Conservation (phyloP, 2,888 invertebrate genomes). For the Drosophila nigricruria region DNA sequence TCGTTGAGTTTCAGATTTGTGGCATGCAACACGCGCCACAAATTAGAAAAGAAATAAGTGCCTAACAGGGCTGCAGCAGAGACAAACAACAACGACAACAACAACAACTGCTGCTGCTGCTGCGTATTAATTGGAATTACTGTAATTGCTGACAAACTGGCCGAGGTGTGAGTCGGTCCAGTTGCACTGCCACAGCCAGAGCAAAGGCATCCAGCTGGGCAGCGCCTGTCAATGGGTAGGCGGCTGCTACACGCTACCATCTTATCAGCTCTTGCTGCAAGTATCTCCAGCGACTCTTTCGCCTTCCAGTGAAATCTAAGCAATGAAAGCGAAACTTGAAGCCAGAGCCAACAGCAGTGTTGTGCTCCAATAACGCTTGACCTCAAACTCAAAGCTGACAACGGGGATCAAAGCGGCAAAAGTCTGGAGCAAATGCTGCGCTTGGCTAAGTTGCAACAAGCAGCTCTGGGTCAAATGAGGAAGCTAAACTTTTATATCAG, state of each 20-base stretch:
- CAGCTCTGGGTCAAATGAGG: slow-evolving; percentile 43
- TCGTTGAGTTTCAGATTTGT: slow-evolving; percentile 66
- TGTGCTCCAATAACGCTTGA: slow-evolving; percentile 55
- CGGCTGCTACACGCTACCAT: slow-evolving; percentile 9
- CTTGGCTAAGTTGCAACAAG: slow-evolving; percentile 36
- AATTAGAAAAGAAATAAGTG: slow-evolving; percentile 74
- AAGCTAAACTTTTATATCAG: neutral
- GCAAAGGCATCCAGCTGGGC: slow-evolving; percentile 21
- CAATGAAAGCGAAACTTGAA: slow-evolving; percentile 56
- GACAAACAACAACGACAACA: neutral
- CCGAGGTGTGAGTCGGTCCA: slow-evolving; percentile 58
- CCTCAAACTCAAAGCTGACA: slow-evolving; percentile 30
- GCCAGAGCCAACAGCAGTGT: slow-evolving; percentile 12
- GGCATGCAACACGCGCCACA: slow-evolving; percentile 84
- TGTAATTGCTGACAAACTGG: slow-evolving; percentile 65
- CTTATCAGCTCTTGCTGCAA: slow-evolving; percentile 32
- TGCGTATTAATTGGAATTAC: slow-evolving; percentile 77
- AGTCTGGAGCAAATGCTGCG: slow-evolving; percentile 28
- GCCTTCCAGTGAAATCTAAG: neutral
- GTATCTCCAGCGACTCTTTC: slow-evolving; percentile 11
- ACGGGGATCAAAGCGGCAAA: slow-evolving; percentile 36
- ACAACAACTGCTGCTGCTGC: slow-evolving; percentile 43
- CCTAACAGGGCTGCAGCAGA: slow-evolving; percentile 9
- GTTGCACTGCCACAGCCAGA: slow-evolving; percentile 11
- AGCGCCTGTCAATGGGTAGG: slow-evolving; percentile 3